Percentiles rank a stretch among this genome's conserved stretches.
Conservation (phyloP, 2,888 invertebrate species). For the Ashinkailepas kermadecensis region DNA sequence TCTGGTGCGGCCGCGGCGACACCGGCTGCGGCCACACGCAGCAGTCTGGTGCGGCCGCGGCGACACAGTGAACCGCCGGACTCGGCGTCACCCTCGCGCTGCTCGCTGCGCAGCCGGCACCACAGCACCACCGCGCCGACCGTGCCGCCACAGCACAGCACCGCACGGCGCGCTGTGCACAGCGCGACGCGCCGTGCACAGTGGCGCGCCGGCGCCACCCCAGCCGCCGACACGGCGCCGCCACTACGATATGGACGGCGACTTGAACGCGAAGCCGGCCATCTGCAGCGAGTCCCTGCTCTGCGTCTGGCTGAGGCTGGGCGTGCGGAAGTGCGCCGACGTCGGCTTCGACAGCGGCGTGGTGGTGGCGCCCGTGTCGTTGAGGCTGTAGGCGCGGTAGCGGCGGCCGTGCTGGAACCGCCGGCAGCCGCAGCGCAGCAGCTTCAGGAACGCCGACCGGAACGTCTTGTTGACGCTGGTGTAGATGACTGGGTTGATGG, state of each 20-base stretch:
- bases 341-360: constrained; percentile 26
- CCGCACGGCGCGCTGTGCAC: neutral
- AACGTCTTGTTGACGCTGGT: constrained; percentile 93
- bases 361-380: constrained; percentile 28
- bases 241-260: neutral
- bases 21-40: too few species aligned
- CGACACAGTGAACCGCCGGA: too few species aligned
- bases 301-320: constrained; percentile 28
- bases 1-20: too few species aligned
- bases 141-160: neutral
- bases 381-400: constrained; percentile 28
- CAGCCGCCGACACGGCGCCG: too few species aligned
- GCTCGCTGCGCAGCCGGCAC: too few species aligned
- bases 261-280: neutral
- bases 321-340: constrained; percentile 30
- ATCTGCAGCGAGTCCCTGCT: neutral
- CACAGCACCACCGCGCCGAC: neutral
- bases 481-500: constrained; percentile 93
- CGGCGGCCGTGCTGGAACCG: constrained; percentile 28
- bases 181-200: neutral
- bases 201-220: neutral
- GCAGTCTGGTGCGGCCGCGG: too few species aligned
- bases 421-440: constrained; percentile 58
- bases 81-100: too few species aligned
- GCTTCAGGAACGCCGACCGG: constrained; percentile 80